Base-by-base conservation (phyloP, 2,888 invertebrate species). In the Chloroclystis v-ata region DNA sequence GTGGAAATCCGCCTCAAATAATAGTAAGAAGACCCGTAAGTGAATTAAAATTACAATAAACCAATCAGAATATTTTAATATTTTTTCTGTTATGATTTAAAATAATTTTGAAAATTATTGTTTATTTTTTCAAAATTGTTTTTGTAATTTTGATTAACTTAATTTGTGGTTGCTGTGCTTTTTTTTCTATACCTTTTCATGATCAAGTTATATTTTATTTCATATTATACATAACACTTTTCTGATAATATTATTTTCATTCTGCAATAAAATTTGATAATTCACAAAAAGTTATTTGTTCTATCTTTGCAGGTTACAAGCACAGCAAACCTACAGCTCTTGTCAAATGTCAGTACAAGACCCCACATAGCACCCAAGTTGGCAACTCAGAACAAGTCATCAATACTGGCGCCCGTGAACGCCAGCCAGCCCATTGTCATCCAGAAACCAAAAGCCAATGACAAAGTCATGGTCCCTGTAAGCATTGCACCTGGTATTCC, bases 371-470 rank as follows among this genome's bases (percentile, higher is more conserved):
- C 85, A 24, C 82, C 86, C 1, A 89, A 88, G 67, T 49, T 77
- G 30, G 59, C 75, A 8, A 61, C 59, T 7, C 77, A 67, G 47
- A 80, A 78, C 47, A 84, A 86, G 59, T 75, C 80, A 49, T 82
- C 87, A 14, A 76, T 84, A 46, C 67, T 87, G 1, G 72, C 85
- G 28, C 82, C 87, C 3, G 76, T 79, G 11, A 82, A 82, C 48
- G 54, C 76, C 32, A 70, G 82, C 32, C 89, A 89, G 57, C 89
- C 90, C 4, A 84, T 91, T 55, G 89, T 91, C 25, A 86, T 91
- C 52, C 90, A 90, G 59, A 91, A 91, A 67, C 80, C 89, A 12
- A 87, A 85, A 60, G 54, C 70, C 4, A 82, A 71, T 57, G 81
- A 89, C 37, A 88, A 89, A 60, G 79, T 87, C 67, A 81, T 89